phyloP scores from a whole-genome alignment of 2,888 invertebrate species.

The Lochmaea capreae region DNA sequence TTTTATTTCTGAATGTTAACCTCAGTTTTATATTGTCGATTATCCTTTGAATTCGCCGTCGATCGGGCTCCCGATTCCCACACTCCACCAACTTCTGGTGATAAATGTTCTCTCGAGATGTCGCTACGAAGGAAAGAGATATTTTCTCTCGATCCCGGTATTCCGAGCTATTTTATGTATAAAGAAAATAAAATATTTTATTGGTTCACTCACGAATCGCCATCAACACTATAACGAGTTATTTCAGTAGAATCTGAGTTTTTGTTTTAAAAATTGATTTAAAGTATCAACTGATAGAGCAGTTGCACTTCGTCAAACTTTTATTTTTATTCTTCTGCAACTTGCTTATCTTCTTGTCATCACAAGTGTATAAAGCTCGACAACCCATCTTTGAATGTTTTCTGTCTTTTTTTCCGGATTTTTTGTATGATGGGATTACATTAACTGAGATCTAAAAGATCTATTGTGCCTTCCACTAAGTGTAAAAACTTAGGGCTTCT shows the following conservation, averaged over 20 bases:
- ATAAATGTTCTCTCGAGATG: constrained; percentile 53
- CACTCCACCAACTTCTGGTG: constrained; percentile 60
- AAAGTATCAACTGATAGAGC: not conserved
- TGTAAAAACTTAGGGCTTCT: too few species aligned
- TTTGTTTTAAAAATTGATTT: not conserved
- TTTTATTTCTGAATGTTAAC: constrained; percentile 66
- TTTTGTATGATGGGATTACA: too few species aligned
- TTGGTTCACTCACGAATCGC: not conserved
- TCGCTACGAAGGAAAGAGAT: constrained; percentile 9
- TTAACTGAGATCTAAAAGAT: too few species aligned
- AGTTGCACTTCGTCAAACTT: too few species aligned
- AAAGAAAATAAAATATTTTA: constrained; percentile 1
- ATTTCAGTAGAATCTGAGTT: not conserved
- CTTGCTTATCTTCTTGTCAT: too few species aligned
- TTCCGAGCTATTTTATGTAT: constrained; percentile 7
- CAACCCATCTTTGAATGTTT: too few species aligned
- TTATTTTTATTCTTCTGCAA: too few species aligned
- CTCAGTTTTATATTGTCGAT: constrained; percentile 67
- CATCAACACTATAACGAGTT: not conserved
- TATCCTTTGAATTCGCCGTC: constrained; percentile 64
- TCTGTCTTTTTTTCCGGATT: too few species aligned
- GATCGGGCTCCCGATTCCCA: constrained; percentile 63
- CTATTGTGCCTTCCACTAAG: too few species aligned
- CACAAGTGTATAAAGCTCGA: too few species aligned
- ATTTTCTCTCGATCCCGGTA: constrained; percentile 17